These are phyloP conservation scores for Conus canariensis DNA, from an alignment of 2,888 invertebrate genomes.

Conservation along the genomic window DNA sequence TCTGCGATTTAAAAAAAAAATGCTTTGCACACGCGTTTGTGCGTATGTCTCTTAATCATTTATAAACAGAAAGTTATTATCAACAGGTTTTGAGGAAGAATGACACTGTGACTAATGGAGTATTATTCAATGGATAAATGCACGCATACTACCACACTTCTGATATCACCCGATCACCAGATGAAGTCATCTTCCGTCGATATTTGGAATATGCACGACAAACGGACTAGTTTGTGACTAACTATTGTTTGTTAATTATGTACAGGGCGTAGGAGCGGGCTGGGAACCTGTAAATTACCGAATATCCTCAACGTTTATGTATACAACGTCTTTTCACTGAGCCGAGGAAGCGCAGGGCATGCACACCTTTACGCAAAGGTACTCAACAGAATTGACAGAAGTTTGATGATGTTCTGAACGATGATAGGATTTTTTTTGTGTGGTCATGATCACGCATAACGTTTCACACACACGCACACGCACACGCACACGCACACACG, in stretches of 20 bases:
- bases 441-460: no score
- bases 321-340: not conserved
- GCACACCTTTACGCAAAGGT: not conserved
- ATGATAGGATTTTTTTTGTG: no score
- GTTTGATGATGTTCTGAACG: not conserved
- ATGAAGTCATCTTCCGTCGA: constrained; percentile 13
- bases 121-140: no score
- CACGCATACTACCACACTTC: not conserved
- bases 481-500: no score
- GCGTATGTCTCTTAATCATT: no score
- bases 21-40: no score
- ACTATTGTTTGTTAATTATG: not conserved
- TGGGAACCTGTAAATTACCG: not conserved
- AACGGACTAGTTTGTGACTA: not conserved
- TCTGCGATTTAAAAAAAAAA: no score
- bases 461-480: no score
- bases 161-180: not conserved
- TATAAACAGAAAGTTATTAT: no score
- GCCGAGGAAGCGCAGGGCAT: not conserved
- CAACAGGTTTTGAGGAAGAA: no score
- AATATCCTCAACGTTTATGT: not conserved
- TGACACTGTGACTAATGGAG: no score
- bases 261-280: not conserved
- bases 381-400: not conserved
- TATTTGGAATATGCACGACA: not conserved